A percentile compares a stretch with the other conserved stretches of the same genome.
phyloP scores from a whole-genome alignment of 2,888 invertebrate genomes.

The Creontiades dilutus region DNA sequence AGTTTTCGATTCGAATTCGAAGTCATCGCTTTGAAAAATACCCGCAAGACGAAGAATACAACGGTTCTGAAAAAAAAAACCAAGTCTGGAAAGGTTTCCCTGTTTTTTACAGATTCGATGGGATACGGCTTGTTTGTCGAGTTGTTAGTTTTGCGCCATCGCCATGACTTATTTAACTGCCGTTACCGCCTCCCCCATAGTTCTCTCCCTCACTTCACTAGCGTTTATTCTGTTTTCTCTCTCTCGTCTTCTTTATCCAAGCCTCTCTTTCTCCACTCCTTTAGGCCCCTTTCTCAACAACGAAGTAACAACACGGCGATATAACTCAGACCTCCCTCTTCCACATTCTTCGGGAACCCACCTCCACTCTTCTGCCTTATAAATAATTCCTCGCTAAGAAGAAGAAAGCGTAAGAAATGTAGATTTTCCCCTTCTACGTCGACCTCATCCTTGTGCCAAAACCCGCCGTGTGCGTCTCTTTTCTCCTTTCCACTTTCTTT shows the following conservation, averaged over 20 bases:
- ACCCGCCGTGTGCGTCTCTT: constrained; percentile 43
- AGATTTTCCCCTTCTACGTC: constrained; percentile 47
- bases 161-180: constrained; percentile 64
- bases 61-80: neutral
- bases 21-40: neutral
- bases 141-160: constrained; percentile 48
- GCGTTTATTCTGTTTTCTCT: constrained; percentile 5
- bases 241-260: neutral
- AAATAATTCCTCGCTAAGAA: constrained; percentile 58
- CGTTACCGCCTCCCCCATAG: neutral
- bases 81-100: neutral
- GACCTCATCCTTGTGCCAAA: constrained; percentile 43
- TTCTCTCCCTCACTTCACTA: neutral
- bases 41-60: constrained; percentile 22
- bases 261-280: constrained; percentile 4
- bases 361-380: constrained; percentile 36
- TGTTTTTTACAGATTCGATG: constrained; percentile 2
- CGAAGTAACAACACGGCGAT: constrained; percentile 64
- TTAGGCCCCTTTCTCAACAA: constrained; percentile 33
- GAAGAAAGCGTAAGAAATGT: constrained; percentile 58
- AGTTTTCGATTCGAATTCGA: neutral
- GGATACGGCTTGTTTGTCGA: constrained; percentile 60
- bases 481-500: constrained; percentile 10
- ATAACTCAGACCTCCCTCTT: constrained; percentile 55
- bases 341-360: neutral